Base-by-base conservation (phyloP, 1,140 invertebrate species). In the Monomorium pharaonis region DNA sequence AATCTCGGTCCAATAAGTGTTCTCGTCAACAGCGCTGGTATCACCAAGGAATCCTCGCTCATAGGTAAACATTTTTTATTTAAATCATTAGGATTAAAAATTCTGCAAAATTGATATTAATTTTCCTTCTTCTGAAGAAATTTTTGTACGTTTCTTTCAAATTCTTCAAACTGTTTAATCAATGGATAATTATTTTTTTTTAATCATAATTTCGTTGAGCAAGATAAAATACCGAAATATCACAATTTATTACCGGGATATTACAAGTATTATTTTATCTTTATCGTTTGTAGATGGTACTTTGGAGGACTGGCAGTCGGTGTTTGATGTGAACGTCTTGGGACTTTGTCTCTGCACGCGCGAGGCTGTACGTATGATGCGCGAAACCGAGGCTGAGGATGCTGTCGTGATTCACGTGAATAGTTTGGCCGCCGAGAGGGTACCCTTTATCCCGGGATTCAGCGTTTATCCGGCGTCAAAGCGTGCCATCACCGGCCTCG, bases 1-100 rank as follows among this genome's bases (percentile, higher is more conserved):
- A 94, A 95, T 24, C 91, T 97, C 9, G 97, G 97, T 3, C 95
- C 96, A 6, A 94, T 97, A n/a, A 96, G 97, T 91, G 94, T 97
- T 5, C 94, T 97, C 67, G 93, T 97, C 3, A 97, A 97, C 90
- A 97, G 97, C 92, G 97, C 97, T 0, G 97, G 96, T 3, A 86
- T 96, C 6, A 87, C 86, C 4, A 93, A 92, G 63, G 92, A 93
- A 30, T 90, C 91, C 0, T 91, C 91, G 0, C 85, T 93, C 0
- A 86, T 85, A 67, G 89, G 92, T 92, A 69, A 84, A 27, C 49
- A 75, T 80, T 1, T 24, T 18, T 54, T 51, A 49, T 80, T 27
- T 18, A 9, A n/a, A n/a, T n/a, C n/a, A n/a, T n/a, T n/a, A n/a
- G n/a, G n/a, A n/a, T n/a, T n/a, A 63, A 63, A 9, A 63, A 9